Evolutionary conservation across 2,797 vertebrate genomes (phyloP).

Genomic region (Gymnopithys bicolor): DNA sequence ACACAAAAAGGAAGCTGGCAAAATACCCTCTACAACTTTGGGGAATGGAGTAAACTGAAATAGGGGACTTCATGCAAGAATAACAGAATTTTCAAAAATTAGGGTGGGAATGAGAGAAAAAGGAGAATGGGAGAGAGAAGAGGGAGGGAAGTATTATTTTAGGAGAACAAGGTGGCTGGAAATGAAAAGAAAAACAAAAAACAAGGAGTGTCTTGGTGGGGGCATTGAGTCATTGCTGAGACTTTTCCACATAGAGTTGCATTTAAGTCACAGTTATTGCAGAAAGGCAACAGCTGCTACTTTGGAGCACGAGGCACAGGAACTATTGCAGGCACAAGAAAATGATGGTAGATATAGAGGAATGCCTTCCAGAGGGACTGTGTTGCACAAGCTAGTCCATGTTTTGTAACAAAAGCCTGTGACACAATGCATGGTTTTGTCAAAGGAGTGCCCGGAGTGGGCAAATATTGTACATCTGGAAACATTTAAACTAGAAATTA

Average conservation of each 20-base stretch:
- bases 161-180: neutral
- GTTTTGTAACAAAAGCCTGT: conserved; percentile 47
- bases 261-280: neutral
- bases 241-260: neutral
- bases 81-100: neutral
- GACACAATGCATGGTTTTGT: conserved; percentile 46
- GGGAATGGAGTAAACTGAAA: neutral
- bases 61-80: neutral
- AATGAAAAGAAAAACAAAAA: neutral
- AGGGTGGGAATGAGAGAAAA: neutral
- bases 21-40: neutral
- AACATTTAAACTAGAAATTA: conserved; percentile 31
- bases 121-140: neutral
- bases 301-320: neutral
- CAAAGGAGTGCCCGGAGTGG: conserved; percentile 1
- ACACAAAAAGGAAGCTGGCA: neutral
- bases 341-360: neutral
- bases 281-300: conserved; percentile 18
- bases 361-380: conserved; percentile 40
- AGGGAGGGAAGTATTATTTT: neutral
- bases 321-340: neutral
- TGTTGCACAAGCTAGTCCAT: conserved; percentile 23
- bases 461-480: conserved; percentile 36
- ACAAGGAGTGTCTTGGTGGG: neutral
- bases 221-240: neutral